Percentiles rank a stretch among this genome's conserved stretches.
Conservation (phyloP, 2,113 vertebrate species). For the Lepus europaeus region DNA sequence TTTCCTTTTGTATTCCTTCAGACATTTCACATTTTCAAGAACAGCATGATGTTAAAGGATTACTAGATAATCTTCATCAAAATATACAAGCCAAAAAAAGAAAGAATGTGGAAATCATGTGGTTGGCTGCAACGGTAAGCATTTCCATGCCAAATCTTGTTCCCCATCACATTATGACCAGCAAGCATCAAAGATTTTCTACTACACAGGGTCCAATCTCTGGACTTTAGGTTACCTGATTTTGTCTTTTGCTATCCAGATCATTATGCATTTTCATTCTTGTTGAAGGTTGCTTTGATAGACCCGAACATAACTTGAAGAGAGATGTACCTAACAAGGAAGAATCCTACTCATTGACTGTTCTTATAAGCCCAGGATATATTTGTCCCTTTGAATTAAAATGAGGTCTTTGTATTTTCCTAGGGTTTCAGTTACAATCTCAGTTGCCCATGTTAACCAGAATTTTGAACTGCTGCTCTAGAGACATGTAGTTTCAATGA, state of each 20-base stretch:
- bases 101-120: slow-evolving; percentile 99
- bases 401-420: neutral
- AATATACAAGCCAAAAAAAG: slow-evolving; percentile 97
- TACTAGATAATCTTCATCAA: slow-evolving; percentile 97
- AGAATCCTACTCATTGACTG: neutral
- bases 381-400: neutral
- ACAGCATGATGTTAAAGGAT: slow-evolving; percentile 95
- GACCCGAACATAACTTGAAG: neutral
- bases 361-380: neutral
- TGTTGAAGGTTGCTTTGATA: neutral
- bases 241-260: neutral
- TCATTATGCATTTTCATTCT: too few relatives aligned
- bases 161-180: rapidly evolving
- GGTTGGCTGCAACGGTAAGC: slow-evolving; percentile 96
- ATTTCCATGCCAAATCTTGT: neutral
- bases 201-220: rapidly evolving
- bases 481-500: neutral
- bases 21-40: slow-evolving; percentile 96
- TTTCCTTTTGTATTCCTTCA: slow-evolving; percentile 74
- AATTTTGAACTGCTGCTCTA: neutral
- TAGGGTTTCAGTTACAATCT: neutral
- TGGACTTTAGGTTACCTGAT: neutral
- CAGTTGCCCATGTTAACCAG: neutral
- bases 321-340: neutral
- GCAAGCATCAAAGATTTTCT: rapidly evolving